A percentile compares a stretch with the other conserved stretches of the same genome.
These are phyloP conservation scores for Mirounga angustirostris DNA, from an alignment of 2,113 vertebrate species.

Conservation along the genomic window DNA sequence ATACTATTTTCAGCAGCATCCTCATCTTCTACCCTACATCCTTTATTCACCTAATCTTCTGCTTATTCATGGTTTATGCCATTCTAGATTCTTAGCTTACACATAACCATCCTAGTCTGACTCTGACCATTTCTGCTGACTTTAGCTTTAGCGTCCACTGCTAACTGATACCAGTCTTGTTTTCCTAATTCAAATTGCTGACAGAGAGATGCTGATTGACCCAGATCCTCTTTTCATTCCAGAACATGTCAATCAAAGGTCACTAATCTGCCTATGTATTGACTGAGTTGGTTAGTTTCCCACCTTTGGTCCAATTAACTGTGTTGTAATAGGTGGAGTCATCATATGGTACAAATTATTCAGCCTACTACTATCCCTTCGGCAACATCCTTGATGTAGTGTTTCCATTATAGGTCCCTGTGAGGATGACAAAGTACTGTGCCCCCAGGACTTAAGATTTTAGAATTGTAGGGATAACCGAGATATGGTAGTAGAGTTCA, in stretches of 20 bases:
- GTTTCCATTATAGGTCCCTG: neutral
- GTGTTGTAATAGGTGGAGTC: neutral
- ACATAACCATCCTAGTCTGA: neutral
- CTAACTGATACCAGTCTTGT: neutral
- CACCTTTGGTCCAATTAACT: neutral
- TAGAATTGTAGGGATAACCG: neutral
- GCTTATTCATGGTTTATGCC: neutral
- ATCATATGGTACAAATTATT: neutral
- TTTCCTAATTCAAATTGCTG: constrained; percentile 7
- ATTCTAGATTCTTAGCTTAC: neutral
- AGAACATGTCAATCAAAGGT: neutral
- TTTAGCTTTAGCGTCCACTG: neutral
- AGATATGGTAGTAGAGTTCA: neutral
- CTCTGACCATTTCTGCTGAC: neutral
- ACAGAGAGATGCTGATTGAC: constrained; percentile 5
- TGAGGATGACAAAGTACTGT: neutral
- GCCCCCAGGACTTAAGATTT: neutral
- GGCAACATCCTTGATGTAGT: neutral
- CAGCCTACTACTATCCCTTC: neutral
- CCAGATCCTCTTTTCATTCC: neutral
- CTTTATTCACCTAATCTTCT: neutral
- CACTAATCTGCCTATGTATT: neutral
- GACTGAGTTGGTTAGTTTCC: neutral
- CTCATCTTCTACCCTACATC: neutral
- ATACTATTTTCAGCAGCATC: neutral